These are phyloP conservation scores for Machaerirhynchus nigripectus DNA, from an alignment of 2,113 vertebrate species.

Conservation along the genomic window DNA sequence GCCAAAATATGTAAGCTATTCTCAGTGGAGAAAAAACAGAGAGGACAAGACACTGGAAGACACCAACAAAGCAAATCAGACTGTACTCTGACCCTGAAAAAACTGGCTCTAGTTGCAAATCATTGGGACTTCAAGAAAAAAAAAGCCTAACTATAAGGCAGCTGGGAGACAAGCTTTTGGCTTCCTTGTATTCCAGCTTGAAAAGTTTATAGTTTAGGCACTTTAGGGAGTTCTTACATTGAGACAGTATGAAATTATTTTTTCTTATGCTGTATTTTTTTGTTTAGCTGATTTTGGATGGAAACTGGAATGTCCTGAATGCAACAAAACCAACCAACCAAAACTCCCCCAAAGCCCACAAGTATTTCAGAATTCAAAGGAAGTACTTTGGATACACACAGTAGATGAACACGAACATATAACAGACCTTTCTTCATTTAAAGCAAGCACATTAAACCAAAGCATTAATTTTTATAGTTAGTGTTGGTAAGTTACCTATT, in stretches of 20 bases:
- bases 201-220: neutral
- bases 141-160: neutral
- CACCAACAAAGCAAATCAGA: neutral
- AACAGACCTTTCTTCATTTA: neutral
- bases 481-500: neutral
- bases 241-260: neutral
- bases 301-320: slow-evolving; percentile 7
- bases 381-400: neutral
- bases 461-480: neutral
- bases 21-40: neutral
- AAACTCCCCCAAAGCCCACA: neutral
- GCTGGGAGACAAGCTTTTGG: slow-evolving; percentile 2
- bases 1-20: neutral
- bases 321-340: neutral
- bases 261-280: neutral
- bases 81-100: neutral
- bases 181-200: neutral
- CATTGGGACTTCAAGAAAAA: neutral
- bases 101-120: neutral
- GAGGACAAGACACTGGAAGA: neutral
- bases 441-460: neutral
- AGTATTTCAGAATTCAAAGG: neutral
- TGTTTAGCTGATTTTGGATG: slow-evolving; percentile 30
- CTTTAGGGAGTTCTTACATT: neutral
- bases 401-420: neutral